A percentile compares a stretch with the other conserved stretches of the same genome.
These are phyloP conservation scores for Vulpes ferrilata DNA, from an alignment of 2,113 vertebrate genomes.

Conservation along the genomic window DNA sequence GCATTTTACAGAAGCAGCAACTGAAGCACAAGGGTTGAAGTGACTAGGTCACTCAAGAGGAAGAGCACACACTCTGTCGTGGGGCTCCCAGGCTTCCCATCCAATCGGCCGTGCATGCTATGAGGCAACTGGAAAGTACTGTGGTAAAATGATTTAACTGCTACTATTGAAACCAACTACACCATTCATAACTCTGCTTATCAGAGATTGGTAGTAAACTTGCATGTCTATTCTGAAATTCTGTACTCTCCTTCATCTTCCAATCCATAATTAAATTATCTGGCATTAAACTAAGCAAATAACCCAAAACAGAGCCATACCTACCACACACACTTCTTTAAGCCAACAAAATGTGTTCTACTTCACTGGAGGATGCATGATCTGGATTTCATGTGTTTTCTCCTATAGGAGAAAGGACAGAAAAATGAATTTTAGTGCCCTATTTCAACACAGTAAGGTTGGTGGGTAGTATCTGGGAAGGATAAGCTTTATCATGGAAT, in stretches of 20 bases:
- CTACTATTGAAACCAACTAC: neutral
- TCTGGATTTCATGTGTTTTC: neutral
- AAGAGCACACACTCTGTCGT: neutral
- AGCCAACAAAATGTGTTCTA: neutral
- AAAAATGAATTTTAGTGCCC: neutral
- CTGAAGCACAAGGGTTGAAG: neutral
- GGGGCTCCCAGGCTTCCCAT: neutral
- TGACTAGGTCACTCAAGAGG: neutral
- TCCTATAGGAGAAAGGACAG: neutral
- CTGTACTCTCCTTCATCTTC: neutral
- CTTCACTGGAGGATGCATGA: neutral
- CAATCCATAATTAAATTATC: neutral
- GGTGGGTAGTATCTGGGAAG: neutral
- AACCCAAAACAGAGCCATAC: neutral
- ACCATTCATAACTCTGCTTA: neutral
- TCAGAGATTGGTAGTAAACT: neutral
- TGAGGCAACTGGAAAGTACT: neutral
- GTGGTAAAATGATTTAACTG: neutral
- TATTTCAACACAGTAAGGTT: neutral
- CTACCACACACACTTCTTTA: neutral
- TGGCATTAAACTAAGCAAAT: slow-evolving; percentile 11
- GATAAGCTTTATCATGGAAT: neutral
- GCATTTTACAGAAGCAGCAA: slow-evolving; percentile 13
- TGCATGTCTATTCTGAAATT: neutral
- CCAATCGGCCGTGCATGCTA: neutral